phyloP scores from a whole-genome alignment of 2,888 invertebrate genomes.

The Encarsia formosa region DNA sequence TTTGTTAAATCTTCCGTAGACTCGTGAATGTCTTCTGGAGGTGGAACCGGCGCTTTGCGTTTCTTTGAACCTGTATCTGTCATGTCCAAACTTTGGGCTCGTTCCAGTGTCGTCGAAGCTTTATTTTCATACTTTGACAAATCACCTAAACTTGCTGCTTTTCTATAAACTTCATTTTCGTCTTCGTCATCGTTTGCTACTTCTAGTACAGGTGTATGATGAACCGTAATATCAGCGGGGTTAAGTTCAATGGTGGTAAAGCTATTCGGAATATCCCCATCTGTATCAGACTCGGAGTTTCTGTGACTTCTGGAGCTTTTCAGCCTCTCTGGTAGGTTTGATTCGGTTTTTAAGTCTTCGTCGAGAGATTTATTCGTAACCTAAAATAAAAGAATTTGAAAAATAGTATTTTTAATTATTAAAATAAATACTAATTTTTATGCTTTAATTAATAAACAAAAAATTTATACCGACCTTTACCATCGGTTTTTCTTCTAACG shows the following conservation, averaged over 20 bases:
- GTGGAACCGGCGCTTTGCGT: slow-evolving; percentile 61
- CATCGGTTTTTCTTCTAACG: not conserved
- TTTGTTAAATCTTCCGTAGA: slow-evolving; percentile 47
- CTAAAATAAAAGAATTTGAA: too few species aligned
- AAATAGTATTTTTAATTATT: too few species aligned
- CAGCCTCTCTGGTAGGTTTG: slow-evolving; percentile 7
- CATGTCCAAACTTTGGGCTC: slow-evolving; percentile 77
- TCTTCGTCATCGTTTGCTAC: slow-evolving; percentile 51
- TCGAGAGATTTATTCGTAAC: too few species aligned
- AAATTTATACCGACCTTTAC: not conserved
- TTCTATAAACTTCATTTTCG: slow-evolving; percentile 62
- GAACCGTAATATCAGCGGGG: slow-evolving; percentile 70
- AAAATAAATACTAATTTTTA: too few species aligned
- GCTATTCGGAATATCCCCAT: slow-evolving; percentile 49
- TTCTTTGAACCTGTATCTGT: slow-evolving; percentile 62
- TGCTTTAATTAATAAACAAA: not conserved
- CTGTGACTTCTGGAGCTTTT: slow-evolving; percentile 31
- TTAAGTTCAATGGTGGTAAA: slow-evolving; percentile 69
- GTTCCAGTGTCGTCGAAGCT: slow-evolving; percentile 62
- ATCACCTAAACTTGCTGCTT: slow-evolving; percentile 77
- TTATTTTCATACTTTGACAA: slow-evolving; percentile 65
- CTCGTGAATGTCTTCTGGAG: slow-evolving; percentile 47
- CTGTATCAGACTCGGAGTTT: slow-evolving; percentile 54
- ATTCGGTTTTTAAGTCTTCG: slow-evolving; percentile 15
- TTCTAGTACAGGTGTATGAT: slow-evolving; percentile 59